phyloP scores from a whole-genome alignment of 2,113 vertebrate species.

The Colius striatus region DNA sequence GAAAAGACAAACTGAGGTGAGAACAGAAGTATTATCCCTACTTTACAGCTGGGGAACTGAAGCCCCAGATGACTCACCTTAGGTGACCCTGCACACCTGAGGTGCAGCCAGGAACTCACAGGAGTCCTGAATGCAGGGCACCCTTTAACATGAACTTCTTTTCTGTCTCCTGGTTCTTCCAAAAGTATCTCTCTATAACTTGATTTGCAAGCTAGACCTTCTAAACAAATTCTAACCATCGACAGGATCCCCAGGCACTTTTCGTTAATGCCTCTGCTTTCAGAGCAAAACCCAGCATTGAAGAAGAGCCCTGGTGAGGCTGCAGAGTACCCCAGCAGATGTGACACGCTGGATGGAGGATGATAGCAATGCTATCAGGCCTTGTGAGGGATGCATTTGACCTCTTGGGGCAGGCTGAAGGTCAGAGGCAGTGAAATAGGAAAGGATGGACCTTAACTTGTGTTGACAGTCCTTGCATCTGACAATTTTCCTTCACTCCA shows the following conservation, averaged over 20 bases:
- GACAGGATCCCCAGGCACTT: neutral
- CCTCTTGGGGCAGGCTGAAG: neutral
- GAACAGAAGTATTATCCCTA: conserved; percentile 28
- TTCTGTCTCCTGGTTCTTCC: neutral
- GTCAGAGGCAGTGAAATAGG: neutral
- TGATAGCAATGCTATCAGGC: neutral
- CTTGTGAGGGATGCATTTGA: neutral
- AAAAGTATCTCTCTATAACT: neutral
- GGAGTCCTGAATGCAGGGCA: neutral
- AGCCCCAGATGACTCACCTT: conserved; percentile 34
- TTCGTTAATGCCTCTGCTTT: neutral
- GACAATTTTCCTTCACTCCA: neutral
- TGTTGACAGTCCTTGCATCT: neutral
- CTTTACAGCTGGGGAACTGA: neutral
- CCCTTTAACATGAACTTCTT: neutral
- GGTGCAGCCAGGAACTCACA: conserved; percentile 20
- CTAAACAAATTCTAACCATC: neutral
- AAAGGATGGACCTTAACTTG: neutral
- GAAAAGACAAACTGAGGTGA: conserved; percentile 48
- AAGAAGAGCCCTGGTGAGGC: neutral
- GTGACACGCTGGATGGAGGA: neutral
- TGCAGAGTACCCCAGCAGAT: neutral
- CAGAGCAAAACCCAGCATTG: neutral
- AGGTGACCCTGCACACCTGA: neutral
- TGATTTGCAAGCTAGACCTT: neutral